Evolutionary conservation across 1,140 invertebrate genomes (phyloP), one percentile per base, ranked within the genome.

Genomic region (Andricus grossulariae): DNA sequence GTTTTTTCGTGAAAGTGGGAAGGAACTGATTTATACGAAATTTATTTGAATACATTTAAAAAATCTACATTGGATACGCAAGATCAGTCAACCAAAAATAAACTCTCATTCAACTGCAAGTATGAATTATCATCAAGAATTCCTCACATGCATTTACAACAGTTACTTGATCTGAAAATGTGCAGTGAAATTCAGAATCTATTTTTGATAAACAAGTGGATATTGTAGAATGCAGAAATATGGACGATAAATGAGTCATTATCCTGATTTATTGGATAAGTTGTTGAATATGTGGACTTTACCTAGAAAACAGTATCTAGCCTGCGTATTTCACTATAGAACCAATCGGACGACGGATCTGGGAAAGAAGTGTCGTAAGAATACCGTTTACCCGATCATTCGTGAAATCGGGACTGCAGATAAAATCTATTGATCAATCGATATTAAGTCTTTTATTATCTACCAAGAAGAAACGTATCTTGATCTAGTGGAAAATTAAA

Each of bases 381-480:
- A 45, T 45, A 15, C 21, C 21, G 25, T 66, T 66, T 66, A 66
- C 16, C 16, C 15, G 60, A 66, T 66, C 15, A 39, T 13, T 39
- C 25, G 25, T 66, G 60, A 66, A 66, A 66, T 66, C 60, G 60
- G 60, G 25, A 45, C 13, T 66, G 15, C 6, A 66, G 60, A 66
- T 66, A 45, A 39, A 32, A 32, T 66, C 21, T 10, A 18, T 5
- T 39, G 15, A 66, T 39, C 25, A n/a, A 13, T n/a, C 21, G 60
- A 57, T 57, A 15, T 45, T 45, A 45, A 45, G 39, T 45, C 39
- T 60, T 60, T 60, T 25, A 25, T 66, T n/a, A 66, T 66, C n/a
- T 16, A 66, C 39, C 60, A n/a, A 66, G 60, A 66, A 21, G 39
- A 66, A 66, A 39, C 21, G 60, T 25, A 66, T 66, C 60, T 66